These are phyloP conservation scores for Zapus hudsonius DNA, from an alignment of 2,113 vertebrate species.

Conservation along the genomic window DNA sequence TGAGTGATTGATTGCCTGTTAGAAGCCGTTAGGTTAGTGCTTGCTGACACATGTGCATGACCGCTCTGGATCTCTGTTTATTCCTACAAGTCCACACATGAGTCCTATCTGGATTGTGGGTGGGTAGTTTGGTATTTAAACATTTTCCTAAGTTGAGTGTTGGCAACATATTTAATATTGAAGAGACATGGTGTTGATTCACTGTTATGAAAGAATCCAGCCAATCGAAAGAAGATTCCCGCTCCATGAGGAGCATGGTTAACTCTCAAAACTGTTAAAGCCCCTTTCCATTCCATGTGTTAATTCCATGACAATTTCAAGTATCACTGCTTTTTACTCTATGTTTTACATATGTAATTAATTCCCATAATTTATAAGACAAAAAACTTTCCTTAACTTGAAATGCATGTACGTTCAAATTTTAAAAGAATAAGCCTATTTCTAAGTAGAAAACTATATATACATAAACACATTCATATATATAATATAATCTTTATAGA, in stretches of 20 bases:
- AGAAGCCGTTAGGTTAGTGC: not conserved
- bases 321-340: constrained; percentile 14
- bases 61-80: not conserved
- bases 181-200: constrained; percentile 9
- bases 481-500: too few relatives aligned
- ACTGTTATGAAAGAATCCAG: constrained; percentile 53
- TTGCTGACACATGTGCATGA: not conserved
- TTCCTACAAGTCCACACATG: not conserved
- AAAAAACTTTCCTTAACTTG: constrained; percentile 1
- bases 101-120: not conserved
- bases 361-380: constrained; percentile 10
- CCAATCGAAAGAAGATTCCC: constrained; percentile 19
- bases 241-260: not conserved
- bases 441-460: not conserved
- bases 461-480: too few relatives aligned
- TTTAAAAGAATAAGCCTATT: not conserved
- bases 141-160: constrained; percentile 51
- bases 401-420: not conserved
- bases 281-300: constrained; percentile 38
- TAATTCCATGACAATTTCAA: constrained; percentile 47
- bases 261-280: constrained; percentile 44
- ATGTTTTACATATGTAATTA: not conserved
- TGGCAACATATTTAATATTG: not conserved
- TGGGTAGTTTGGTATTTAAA: constrained; percentile 25
- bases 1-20: not conserved